Percentiles rank a stretch among this genome's conserved stretches.
phyloP scores from a whole-genome alignment of 2,888 invertebrate genomes.

The Drosophila seclusa region DNA sequence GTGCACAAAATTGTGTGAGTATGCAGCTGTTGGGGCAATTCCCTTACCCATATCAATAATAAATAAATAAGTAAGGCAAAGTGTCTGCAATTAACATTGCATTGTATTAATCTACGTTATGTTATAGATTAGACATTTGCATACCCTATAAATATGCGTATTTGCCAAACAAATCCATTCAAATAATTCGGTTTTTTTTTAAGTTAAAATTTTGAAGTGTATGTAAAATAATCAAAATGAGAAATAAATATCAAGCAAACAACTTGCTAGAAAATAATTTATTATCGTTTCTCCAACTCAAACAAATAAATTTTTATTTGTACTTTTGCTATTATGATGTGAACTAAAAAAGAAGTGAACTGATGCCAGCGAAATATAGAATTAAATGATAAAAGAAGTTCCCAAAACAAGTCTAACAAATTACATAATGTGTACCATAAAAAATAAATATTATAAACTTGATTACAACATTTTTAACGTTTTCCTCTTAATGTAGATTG shows the following conservation, averaged over 20 bases:
- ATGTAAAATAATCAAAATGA: not conserved
- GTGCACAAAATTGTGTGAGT: constrained; percentile 84
- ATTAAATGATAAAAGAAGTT: not conserved
- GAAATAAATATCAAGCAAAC: not conserved
- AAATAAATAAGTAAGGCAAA: constrained; percentile 51
- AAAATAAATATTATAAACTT: not conserved
- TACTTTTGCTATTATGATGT: not conserved
- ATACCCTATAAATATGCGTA: constrained; percentile 37
- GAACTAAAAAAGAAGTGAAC: not conserved
- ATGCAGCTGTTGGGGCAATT: constrained; percentile 17
- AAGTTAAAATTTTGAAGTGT: not conserved
- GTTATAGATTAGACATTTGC: not conserved
- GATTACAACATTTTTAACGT: not conserved
- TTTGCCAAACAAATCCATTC: not conserved
- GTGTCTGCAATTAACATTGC: constrained; percentile 53
- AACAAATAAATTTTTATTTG: not conserved
- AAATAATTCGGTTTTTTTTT: not conserved
- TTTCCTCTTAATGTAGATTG: not conserved
- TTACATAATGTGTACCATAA: not conserved
- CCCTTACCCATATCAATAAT: constrained; percentile 47
- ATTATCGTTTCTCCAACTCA: not conserved
- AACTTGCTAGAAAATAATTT: not conserved
- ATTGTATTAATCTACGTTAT: not conserved
- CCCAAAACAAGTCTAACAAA: not conserved
- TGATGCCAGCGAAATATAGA: not conserved